These are phyloP conservation scores for Bombus soroeensis DNA, from an alignment of 1,140 invertebrate species.

Conservation along the genomic window DNA sequence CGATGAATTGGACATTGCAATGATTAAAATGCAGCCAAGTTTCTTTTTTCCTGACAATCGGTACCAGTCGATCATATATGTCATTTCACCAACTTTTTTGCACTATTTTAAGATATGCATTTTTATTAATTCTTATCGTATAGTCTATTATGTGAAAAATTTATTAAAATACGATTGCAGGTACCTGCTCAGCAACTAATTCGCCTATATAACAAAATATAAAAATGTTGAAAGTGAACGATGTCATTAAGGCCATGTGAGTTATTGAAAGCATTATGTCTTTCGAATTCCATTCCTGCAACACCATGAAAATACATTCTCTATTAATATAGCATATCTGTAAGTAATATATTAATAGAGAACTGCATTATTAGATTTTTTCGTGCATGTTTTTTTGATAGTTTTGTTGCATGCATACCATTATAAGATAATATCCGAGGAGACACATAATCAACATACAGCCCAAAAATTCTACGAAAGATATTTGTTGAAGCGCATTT, in stretches of 20 bases:
- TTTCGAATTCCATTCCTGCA: slow-evolving; percentile 62
- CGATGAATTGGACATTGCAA: slow-evolving; percentile 62
- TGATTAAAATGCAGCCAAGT: slow-evolving; percentile 58
- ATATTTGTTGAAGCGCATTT: slow-evolving; percentile 65
- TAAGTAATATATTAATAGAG: too few relatives aligned
- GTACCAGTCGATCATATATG: slow-evolving; percentile 68
- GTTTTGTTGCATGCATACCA: slow-evolving; percentile 40
- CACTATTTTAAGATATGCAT: slow-evolving; percentile 45
- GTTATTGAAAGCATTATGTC: not conserved
- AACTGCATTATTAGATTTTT: too few relatives aligned
- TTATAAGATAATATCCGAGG: slow-evolving; percentile 72
- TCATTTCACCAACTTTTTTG: slow-evolving; percentile 51
- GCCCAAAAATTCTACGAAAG: slow-evolving; percentile 70
- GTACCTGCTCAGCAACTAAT: slow-evolving; percentile 60
- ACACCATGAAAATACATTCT: not conserved
- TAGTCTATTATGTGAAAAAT: not conserved
- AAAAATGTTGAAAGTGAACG: slow-evolving; percentile 66
- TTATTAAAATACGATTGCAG: not conserved
- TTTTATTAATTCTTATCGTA: not conserved
- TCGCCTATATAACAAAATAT: slow-evolving; percentile 73
- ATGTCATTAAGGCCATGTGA: slow-evolving; percentile 36
- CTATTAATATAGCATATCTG: too few relatives aligned
- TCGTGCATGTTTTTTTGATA: not conserved
- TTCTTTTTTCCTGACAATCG: slow-evolving; percentile 47
- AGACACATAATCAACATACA: slow-evolving; percentile 72